These are phyloP conservation scores for Amblyjoppa proteus DNA, from an alignment of 2,888 invertebrate species.

Conservation along the genomic window DNA sequence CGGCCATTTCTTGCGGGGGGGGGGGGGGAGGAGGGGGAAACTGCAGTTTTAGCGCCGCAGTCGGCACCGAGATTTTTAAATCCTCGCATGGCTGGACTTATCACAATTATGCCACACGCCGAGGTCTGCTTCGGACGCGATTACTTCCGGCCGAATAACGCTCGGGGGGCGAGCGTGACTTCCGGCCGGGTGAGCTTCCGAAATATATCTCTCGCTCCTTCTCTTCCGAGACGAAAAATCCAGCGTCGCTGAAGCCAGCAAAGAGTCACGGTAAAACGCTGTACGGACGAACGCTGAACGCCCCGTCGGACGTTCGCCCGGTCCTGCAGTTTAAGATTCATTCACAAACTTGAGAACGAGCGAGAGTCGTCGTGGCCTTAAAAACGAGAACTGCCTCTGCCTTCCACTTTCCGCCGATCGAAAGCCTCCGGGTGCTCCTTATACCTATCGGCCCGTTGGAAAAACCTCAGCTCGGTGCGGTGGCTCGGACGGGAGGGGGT, in stretches of 20 bases:
- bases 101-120: slow-evolving; percentile 54
- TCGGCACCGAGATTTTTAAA: slow-evolving; percentile 39
- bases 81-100: slow-evolving; percentile 57
- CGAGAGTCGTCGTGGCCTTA: slow-evolving; percentile 41
- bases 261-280: neutral
- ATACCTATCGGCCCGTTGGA: slow-evolving; percentile 3
- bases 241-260: slow-evolving; percentile 1
- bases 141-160: slow-evolving; percentile 60
- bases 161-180: slow-evolving; percentile 38
- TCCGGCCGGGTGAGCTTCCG: slow-evolving; percentile 56
- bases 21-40: neutral
- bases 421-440: neutral
- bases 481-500: neutral
- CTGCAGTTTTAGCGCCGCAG: slow-evolving; percentile 7
- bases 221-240: slow-evolving; percentile 26
- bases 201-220: slow-evolving; percentile 12
- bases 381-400: slow-evolving; percentile 40
- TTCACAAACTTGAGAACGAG: slow-evolving; percentile 53
- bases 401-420: slow-evolving; percentile 23
- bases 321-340: slow-evolving; percentile 62
- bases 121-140: slow-evolving; percentile 65
- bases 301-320: slow-evolving; percentile 18
- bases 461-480: neutral
- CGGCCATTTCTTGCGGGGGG: neutral
- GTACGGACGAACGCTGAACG: slow-evolving; percentile 27